Conservation (phyloP, 2,888 invertebrate genomes). For the Tricholauxania praeusta region DNA sequence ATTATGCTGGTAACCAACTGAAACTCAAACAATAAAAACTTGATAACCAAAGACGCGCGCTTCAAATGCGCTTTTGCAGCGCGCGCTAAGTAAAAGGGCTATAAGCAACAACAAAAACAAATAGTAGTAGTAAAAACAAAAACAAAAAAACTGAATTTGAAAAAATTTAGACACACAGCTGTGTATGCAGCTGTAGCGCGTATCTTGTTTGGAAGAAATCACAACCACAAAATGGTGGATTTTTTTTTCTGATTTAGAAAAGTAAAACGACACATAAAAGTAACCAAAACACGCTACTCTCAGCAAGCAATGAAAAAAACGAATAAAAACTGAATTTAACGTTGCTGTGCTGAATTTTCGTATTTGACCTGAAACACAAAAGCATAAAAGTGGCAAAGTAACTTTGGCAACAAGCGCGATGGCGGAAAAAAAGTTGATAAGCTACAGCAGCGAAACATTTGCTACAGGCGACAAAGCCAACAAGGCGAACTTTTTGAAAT, state of each 20-base stretch:
- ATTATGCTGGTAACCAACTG: no score
- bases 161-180: conserved; percentile 1
- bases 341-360: conserved; percentile 8
- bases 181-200: not conserved
- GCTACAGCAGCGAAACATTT: no score
- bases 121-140: no score
- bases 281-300: not conserved
- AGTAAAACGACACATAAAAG: not conserved
- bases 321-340: not conserved
- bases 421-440: not conserved
- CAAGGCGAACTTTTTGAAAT: no score
- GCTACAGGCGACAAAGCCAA: no score
- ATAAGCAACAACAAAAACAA: not conserved
- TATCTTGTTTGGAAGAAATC: conserved; percentile 22
- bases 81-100: not conserved
- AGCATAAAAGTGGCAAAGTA: not conserved
- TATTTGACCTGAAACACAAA: conserved; percentile 3
- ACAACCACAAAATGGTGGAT: conserved; percentile 42
- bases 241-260: conserved; percentile 1
- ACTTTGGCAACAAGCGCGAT: not conserved
- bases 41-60: no score
- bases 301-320: not conserved
- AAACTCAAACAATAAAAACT: not conserved
- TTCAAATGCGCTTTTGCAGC: not conserved
- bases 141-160: no score